These are phyloP conservation scores for Dunckerocampus dactyliophorus DNA, from an alignment of 2,113 vertebrate species.

Conservation along the genomic window DNA sequence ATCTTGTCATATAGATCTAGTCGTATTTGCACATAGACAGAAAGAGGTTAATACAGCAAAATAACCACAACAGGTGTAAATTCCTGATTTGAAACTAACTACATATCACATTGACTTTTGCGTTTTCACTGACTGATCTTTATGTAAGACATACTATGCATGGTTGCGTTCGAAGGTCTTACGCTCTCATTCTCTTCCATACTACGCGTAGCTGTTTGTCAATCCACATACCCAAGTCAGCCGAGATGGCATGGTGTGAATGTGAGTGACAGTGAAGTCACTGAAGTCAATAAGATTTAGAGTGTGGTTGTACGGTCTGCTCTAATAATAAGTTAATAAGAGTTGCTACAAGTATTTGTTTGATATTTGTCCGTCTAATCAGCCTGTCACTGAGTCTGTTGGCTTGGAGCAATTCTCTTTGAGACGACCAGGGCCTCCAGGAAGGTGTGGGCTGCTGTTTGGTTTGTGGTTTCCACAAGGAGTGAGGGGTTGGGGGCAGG, in stretches of 20 bases:
- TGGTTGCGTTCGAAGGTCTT: background rate
- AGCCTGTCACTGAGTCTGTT: conserved; percentile 47
- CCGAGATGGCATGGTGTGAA: conserved; percentile 45
- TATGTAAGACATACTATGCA: background rate
- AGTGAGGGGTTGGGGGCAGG: conserved; percentile 64
- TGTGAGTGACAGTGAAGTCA: background rate
- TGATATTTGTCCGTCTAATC: background rate
- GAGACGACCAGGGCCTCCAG: conserved; percentile 60
- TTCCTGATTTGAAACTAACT: background rate
- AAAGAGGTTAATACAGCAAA: background rate
- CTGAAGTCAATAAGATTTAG: background rate
- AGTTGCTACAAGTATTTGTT: conserved; percentile 1
- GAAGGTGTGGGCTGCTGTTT: conserved; percentile 78
- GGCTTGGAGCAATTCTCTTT: conserved; percentile 76
- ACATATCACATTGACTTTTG: background rate
- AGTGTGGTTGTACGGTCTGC: background rate
- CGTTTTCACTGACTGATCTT: background rate
- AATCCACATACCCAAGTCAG: conserved; percentile 49
- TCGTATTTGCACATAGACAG: too few relatives aligned
- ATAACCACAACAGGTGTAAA: too few relatives aligned
- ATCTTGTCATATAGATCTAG: too few relatives aligned
- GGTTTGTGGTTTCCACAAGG: conserved; percentile 72
- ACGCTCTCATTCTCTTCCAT: background rate
- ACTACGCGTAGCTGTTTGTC: conserved; percentile 15
- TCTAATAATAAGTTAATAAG: conserved; percentile 30